Conservation (phyloP, 2,113 vertebrate species). For the Meles meles region DNA sequence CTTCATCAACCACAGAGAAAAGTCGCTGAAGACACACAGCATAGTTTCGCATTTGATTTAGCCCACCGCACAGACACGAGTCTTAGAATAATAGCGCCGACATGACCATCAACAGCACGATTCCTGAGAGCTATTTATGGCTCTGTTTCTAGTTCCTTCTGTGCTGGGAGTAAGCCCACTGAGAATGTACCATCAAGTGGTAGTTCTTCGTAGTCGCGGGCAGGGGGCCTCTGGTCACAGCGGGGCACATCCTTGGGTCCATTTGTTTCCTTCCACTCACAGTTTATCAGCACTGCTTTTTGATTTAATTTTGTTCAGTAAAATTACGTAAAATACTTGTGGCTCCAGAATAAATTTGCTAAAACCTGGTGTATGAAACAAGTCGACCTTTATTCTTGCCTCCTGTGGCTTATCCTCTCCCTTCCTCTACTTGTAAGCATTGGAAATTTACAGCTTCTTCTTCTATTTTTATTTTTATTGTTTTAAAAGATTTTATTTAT, state of each 20-base stretch:
- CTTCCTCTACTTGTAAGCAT: neutral
- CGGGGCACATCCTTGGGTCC: neutral
- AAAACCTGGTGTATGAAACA: neutral
- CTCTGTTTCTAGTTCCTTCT: neutral
- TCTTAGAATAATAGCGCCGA: neutral
- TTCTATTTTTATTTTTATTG: neutral
- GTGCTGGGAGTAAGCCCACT: neutral
- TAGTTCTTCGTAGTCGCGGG: neutral
- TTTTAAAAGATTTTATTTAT: neutral
- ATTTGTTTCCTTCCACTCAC: neutral
- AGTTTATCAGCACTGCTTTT: neutral
- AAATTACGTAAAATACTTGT: neutral
- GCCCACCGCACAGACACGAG: rapidly evolving
- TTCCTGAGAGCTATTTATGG: neutral
- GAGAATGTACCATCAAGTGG: neutral
- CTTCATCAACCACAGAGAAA: neutral
- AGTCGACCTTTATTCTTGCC: neutral
- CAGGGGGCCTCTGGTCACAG: neutral
- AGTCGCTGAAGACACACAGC: neutral
- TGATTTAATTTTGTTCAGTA: neutral
- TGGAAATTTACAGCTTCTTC: neutral
- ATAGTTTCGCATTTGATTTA: neutral
- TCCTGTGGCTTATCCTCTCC: neutral
- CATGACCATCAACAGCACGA: rapidly evolving
- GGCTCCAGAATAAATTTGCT: neutral